Evolutionary conservation across 2,113 vertebrate species (phyloP).

Genomic region (Sinocyclocheilus maitianheensis): DNA sequence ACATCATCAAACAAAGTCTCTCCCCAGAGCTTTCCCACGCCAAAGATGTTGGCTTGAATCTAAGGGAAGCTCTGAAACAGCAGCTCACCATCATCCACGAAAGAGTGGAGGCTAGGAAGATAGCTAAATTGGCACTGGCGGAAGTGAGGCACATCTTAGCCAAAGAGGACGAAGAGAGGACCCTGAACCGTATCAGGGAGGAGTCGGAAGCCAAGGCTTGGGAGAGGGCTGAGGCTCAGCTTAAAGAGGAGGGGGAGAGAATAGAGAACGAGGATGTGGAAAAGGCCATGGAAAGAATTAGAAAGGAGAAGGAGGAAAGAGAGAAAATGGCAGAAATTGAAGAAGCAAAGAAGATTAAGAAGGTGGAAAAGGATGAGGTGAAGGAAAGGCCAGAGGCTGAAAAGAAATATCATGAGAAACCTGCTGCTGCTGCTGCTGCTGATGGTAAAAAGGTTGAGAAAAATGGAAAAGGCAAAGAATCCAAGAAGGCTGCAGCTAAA

Average conservation of each 20-base stretch:
- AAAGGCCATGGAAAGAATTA: slow-evolving; percentile 71
- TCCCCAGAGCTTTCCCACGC: slow-evolving; percentile 63
- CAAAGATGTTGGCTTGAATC: slow-evolving; percentile 74
- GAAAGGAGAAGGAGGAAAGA: slow-evolving; percentile 65
- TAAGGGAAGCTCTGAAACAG: slow-evolving; percentile 85
- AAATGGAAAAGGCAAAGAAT: slow-evolving; percentile 45
- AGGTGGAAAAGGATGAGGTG: slow-evolving; percentile 55
- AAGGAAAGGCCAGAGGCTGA: slow-evolving; percentile 44
- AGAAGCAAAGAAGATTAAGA: slow-evolving; percentile 45
- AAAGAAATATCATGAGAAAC: slow-evolving; percentile 43
- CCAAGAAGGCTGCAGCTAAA: slow-evolving; percentile 43
- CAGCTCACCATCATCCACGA: slow-evolving; percentile 83
- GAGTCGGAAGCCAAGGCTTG: slow-evolving; percentile 69
- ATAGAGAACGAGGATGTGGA: slow-evolving; percentile 75
- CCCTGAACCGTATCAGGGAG: slow-evolving; percentile 71
- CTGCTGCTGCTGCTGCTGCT: neutral
- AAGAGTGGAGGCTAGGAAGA: slow-evolving; percentile 79
- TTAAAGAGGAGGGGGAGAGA: slow-evolving; percentile 73
- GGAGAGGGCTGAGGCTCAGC: slow-evolving; percentile 76
- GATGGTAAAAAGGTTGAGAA: slow-evolving; percentile 42
- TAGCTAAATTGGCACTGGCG: slow-evolving; percentile 76
- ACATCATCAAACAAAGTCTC: slow-evolving; percentile 42
- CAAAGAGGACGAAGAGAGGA: slow-evolving; percentile 79
- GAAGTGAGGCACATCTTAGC: slow-evolving; percentile 71
- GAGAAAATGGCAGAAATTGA: slow-evolving; percentile 45